These are phyloP conservation scores for Poeciliopsis paucimaculata DNA, from an alignment of 2,797 vertebrate genomes.

Conservation along the genomic window DNA sequence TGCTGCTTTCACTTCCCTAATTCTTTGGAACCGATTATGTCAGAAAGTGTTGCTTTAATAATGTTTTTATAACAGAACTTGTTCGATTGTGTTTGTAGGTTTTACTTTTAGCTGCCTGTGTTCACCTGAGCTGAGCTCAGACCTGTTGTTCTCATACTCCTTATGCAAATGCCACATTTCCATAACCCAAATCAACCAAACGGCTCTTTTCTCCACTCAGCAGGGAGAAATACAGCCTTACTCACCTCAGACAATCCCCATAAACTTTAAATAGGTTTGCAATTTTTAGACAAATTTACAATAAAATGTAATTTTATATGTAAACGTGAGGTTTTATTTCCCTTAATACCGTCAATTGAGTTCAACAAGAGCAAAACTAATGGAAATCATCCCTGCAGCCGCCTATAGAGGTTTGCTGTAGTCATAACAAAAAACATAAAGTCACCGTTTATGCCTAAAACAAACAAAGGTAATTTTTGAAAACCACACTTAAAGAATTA, in stretches of 20 bases:
- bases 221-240: constrained; percentile 12
- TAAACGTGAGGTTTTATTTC: neutral
- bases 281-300: neutral
- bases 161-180: constrained; percentile 82
- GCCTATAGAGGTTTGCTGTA: constrained; percentile 27
- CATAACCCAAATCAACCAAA: constrained; percentile 83
- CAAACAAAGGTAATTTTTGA: constrained; percentile 68
- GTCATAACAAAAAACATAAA: constrained; percentile 66
- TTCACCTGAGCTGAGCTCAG: constrained; percentile 51
- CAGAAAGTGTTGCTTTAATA: constrained; percentile 1
- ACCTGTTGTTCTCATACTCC: constrained; percentile 44
- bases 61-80: constrained; percentile 9
- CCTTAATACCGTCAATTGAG: neutral
- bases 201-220: constrained; percentile 43
- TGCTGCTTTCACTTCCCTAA: constrained; percentile 12
- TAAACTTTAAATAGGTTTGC: neutral
- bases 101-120: neutral
- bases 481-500: constrained; percentile 41
- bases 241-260: neutral
- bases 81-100: constrained; percentile 14
- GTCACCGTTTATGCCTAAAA: constrained; percentile 54
- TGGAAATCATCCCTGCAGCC: neutral
- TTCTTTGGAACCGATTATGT: neutral
- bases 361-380: neutral
- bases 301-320: neutral